Evolutionary conservation across 2,888 invertebrate species (phyloP), one percentile per base, ranked within the genome.

Genomic region (Pseudoips prasinana): DNA sequence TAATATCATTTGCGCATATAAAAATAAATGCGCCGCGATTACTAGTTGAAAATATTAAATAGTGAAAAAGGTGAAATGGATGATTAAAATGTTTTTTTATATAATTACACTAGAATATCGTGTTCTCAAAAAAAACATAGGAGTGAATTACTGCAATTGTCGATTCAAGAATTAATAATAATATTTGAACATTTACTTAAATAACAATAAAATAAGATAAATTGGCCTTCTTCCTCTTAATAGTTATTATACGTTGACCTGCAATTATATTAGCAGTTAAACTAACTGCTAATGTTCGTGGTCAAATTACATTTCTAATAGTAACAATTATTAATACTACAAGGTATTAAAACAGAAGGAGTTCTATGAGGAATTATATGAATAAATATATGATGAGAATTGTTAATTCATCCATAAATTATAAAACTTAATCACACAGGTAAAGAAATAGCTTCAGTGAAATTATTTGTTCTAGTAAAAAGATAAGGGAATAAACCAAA

Each of bases 191-290:
- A 20, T 85, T 25, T 53, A 90, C 51, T 72, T 89, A 64, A 19
- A 89, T 32, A 28, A 68, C 33, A 52, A 82, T 54, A 47, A 79
- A 57, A 46, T 74, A 71, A 33, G 42, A 51, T 75, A 49, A 39
- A 22, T 62, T 26, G 55, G 46, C 2, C 79, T 73, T 7, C 71
- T 84, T 25, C 65, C 58, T 51, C 90, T 89, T 64, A 55, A 94
- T 52, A 1, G 92, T 92, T 88, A 94, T 73, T 66, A 94, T 52
- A 75, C 94, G 66, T 71, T 94, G 93, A 0, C 93, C 93, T 1
- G 94, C 92, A 88, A 93, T 93, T 91, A 94, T 93, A 87, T 94
- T 94, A n/a, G 94, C 94, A 3, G 92, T 90, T 85, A 94, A 65
- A 47, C 94, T 93, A 38, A 94, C 90, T 0, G 92, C 91, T 84